These are phyloP conservation scores for Helarctos malayanus DNA, from an alignment of 2,797 vertebrate genomes.

Conservation along the genomic window DNA sequence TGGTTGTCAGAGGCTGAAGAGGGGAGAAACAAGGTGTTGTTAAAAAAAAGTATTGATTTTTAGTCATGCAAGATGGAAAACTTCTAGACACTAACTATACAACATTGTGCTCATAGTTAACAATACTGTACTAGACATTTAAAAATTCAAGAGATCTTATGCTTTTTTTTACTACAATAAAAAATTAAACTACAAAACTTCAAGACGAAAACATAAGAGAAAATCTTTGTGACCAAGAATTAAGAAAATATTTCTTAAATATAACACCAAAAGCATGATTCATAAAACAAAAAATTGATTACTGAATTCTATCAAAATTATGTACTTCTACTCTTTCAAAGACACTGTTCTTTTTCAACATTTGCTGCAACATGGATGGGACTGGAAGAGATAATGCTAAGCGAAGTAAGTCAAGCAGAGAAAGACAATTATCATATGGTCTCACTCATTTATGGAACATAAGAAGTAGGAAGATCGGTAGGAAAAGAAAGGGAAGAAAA, in stretches of 20 bases:
- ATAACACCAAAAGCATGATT: not conserved
- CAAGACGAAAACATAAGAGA: not conserved
- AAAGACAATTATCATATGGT: too few species aligned
- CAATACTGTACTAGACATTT: not conserved
- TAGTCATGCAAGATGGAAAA: not conserved
- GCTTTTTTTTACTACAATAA: not conserved
- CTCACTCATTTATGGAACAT: too few species aligned
- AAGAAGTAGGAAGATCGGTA: too few species aligned
- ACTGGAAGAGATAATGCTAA: too few species aligned
- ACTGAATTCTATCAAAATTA: not conserved
- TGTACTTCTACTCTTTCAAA: not conserved
- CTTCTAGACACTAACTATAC: not conserved
- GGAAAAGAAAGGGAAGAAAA: too few species aligned
- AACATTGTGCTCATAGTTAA: not conserved
- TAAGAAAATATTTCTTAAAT: not conserved
- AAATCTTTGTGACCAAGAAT: not conserved
- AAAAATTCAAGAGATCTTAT: not conserved
- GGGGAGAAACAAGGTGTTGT: not conserved
- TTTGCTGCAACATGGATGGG: too few species aligned
- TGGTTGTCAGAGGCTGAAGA: not conserved
- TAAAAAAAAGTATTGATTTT: not conserved
- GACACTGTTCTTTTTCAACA: not conserved
- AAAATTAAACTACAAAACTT: not conserved
- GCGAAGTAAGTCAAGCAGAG: too few species aligned
- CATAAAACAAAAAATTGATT: conserved; percentile 2